Conservation (phyloP, 2,113 vertebrate species). For the Phycodurus eques region DNA sequence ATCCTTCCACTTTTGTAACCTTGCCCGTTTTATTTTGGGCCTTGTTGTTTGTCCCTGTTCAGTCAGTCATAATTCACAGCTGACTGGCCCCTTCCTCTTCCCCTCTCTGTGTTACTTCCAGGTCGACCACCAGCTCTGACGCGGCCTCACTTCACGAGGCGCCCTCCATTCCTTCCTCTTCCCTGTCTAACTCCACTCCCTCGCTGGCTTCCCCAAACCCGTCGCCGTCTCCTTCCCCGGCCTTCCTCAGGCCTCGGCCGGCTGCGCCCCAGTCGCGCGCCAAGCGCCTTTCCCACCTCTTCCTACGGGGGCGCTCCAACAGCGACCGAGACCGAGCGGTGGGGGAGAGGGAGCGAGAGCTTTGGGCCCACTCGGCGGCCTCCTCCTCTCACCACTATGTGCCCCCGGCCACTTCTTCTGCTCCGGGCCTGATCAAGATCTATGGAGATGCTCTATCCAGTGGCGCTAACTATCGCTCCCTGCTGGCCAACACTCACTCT, state of each 20-base stretch:
- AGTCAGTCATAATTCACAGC: slow-evolving; percentile 64
- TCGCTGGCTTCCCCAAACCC: slow-evolving; percentile 72
- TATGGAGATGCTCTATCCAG: slow-evolving; percentile 77
- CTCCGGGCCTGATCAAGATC: slow-evolving; percentile 80
- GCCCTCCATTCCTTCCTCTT: slow-evolving; percentile 68
- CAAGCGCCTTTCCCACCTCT: slow-evolving; percentile 88
- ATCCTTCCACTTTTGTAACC: slow-evolving; percentile 21
- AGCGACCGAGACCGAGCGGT: slow-evolving; percentile 75
- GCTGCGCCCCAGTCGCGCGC: slow-evolving; percentile 75
- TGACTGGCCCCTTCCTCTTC: slow-evolving; percentile 59
- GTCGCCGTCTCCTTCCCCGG: slow-evolving; percentile 68
- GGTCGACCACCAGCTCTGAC: slow-evolving; percentile 77
- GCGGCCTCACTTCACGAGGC: slow-evolving; percentile 73
- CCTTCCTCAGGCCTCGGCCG: slow-evolving; percentile 74
- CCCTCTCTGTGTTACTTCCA: slow-evolving; percentile 45
- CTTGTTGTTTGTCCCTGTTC: slow-evolving; percentile 50
- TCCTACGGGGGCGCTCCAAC: slow-evolving; percentile 79
- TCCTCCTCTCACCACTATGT: slow-evolving; percentile 76
- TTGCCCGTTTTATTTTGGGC: slow-evolving; percentile 54
- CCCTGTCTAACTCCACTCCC: slow-evolving; percentile 72
- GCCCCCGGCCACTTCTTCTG: slow-evolving; percentile 70
- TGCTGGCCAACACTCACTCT: slow-evolving; percentile 74
- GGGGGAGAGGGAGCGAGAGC: slow-evolving; percentile 73
- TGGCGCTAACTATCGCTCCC: slow-evolving; percentile 79
- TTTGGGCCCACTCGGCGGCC: slow-evolving; percentile 81